These are phyloP conservation scores for Pharmacophagus antenor DNA, from an alignment of 2,888 invertebrate genomes.

Conservation along the genomic window DNA sequence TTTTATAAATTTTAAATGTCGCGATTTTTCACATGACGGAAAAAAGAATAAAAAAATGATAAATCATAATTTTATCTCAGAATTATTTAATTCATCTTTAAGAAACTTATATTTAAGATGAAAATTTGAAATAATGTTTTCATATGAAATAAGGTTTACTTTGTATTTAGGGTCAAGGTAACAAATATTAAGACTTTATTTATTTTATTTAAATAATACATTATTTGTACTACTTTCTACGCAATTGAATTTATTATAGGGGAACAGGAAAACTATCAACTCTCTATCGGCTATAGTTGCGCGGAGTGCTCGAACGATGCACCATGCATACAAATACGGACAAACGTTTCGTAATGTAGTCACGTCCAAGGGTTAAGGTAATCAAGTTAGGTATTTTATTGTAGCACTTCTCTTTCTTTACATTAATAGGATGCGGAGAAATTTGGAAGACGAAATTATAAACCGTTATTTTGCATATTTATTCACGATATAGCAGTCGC, in stretches of 20 bases:
- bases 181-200: neutral
- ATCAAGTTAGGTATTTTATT: slow-evolving; percentile 26
- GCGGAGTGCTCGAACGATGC: slow-evolving; percentile 47
- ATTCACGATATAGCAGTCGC: neutral
- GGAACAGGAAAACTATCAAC: slow-evolving; percentile 62
- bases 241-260: slow-evolving; percentile 44
- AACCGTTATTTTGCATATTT: slow-evolving; percentile 7
- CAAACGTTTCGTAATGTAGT: slow-evolving; percentile 35
- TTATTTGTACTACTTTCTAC: slow-evolving; percentile 50
- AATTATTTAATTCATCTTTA: too few species aligned
- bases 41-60: too few species aligned
- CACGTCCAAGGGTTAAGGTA: slow-evolving; percentile 24
- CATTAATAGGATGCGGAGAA: slow-evolving; percentile 11
- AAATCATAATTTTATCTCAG: too few species aligned
- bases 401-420: slow-evolving; percentile 9
- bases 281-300: slow-evolving; percentile 53
- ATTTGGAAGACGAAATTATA: slow-evolving; percentile 1
- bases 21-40: too few species aligned
- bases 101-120: too few species aligned
- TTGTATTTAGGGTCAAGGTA: neutral
- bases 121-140: too few species aligned
- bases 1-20: too few species aligned
- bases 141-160: too few species aligned
- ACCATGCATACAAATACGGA: slow-evolving; percentile 59
- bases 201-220: slow-evolving; percentile 7